phyloP scores from a whole-genome alignment of 23 tunicate species.

The Oikopleura vanhoeffeni region DNA sequence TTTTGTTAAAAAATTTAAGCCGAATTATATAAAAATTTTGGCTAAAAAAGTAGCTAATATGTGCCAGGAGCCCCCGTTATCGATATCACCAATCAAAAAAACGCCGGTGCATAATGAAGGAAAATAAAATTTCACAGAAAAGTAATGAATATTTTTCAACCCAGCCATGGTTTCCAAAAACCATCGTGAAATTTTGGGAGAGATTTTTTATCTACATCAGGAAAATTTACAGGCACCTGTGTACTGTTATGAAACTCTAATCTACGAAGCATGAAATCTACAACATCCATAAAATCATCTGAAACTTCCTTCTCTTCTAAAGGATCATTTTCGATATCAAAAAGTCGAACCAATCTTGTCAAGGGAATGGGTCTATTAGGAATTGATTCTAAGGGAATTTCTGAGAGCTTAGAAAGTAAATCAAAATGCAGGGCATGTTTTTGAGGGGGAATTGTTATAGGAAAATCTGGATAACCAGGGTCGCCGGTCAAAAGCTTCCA shows the following conservation, averaged over 20 bases:
- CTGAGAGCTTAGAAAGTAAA: not conserved
- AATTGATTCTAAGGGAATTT: not conserved
- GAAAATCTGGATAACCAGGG: constrained; percentile 40
- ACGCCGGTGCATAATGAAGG: too few species aligned
- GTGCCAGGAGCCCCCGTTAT: too few species aligned
- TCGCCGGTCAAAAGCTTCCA: constrained; percentile 74
- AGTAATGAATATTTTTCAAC: too few species aligned
- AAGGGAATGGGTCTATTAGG: not conserved
- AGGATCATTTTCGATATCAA: constrained; percentile 44
- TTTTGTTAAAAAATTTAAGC: too few species aligned
- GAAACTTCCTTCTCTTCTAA: constrained; percentile 44
- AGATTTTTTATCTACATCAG: constrained; percentile 29
- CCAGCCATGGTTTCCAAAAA: constrained; percentile 67
- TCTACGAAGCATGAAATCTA: constrained; percentile 22
- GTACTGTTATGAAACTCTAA: constrained; percentile 40
- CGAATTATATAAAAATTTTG: too few species aligned
- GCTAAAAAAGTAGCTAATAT: too few species aligned
- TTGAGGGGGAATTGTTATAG: constrained; percentile 40
- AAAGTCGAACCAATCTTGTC: constrained; percentile 22
- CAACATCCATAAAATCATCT: constrained; percentile 32
- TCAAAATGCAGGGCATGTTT: not conserved
- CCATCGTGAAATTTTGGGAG: constrained; percentile 48
- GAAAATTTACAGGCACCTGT: constrained; percentile 46
- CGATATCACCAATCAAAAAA: too few species aligned
- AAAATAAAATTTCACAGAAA: too few species aligned